phyloP scores from a whole-genome alignment of 2,113 vertebrate genomes.

The Sylvia atricapilla region DNA sequence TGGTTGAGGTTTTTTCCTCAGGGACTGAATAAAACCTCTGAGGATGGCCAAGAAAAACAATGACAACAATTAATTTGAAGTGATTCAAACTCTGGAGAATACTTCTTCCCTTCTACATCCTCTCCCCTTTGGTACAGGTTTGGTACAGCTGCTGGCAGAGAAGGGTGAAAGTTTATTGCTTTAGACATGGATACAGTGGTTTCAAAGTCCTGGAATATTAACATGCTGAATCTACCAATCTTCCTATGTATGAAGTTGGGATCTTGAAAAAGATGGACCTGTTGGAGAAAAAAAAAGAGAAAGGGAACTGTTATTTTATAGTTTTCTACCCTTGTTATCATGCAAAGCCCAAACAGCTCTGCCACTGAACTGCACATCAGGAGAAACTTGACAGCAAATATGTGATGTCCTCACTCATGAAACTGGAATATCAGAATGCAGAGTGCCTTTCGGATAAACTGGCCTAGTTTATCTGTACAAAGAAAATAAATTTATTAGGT shows the following conservation, averaged over 20 bases:
- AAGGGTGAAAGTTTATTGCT: background rate
- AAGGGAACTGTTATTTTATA: background rate
- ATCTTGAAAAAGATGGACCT: background rate
- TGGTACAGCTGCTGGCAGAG: background rate
- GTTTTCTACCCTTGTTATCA: background rate
- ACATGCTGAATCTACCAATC: background rate
- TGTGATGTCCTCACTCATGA: background rate
- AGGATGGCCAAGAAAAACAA: background rate
- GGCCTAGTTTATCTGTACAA: background rate
- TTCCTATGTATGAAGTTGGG: background rate
- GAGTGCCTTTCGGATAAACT: background rate
- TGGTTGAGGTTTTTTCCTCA: fast-evolving
- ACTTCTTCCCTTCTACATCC: background rate
- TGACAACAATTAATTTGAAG: background rate
- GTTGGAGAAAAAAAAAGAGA: background rate
- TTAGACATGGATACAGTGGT: background rate
- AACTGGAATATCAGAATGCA: background rate
- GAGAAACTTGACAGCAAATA: background rate
- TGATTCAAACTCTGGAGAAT: background rate
- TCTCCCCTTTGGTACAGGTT: background rate
- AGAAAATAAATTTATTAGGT: background rate
- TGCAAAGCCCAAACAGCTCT: background rate
- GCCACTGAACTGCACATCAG: background rate
- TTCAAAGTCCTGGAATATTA: background rate
- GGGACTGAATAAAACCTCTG: background rate